Percentiles rank a stretch among this genome's conserved stretches.
Evolutionary conservation across 1,140 invertebrate species (phyloP).

Genomic region (Caerostris darwini): DNA sequence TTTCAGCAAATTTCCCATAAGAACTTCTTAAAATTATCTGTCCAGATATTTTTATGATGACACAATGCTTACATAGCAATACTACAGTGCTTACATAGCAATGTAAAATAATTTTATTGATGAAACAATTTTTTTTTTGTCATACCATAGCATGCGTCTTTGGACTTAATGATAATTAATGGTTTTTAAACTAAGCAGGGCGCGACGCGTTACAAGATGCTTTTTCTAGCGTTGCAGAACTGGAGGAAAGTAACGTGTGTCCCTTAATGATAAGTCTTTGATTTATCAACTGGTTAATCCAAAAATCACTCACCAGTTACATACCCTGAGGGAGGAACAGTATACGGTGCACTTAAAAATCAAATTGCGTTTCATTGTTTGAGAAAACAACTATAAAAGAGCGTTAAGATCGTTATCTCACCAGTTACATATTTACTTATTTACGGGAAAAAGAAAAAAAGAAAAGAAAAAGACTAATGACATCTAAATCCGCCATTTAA

Average conservation of each 20-base stretch:
- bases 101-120: too few relatives aligned
- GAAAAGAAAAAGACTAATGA: background rate
- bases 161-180: constrained; percentile 4
- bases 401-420: constrained; percentile 36
- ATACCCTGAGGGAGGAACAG: background rate
- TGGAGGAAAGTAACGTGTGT: constrained; percentile 2
- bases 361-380: constrained; percentile 50
- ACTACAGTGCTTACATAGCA: too few relatives aligned
- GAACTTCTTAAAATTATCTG: too few relatives aligned
- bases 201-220: background rate
- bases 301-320: constrained; percentile 23
- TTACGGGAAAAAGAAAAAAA: background rate
- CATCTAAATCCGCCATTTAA: constrained; percentile 11
- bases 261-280: background rate
- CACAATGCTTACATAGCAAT: too few relatives aligned
- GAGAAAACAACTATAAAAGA: background rate
- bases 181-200: constrained; percentile 1
- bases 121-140: background rate
- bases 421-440: constrained; percentile 2
- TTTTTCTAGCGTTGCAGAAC: background rate
- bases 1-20: too few relatives aligned
- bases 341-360: constrained; percentile 9
- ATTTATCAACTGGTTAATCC: constrained; percentile 15
- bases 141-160: background rate
- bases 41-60: too few relatives aligned